phyloP scores from a whole-genome alignment of 2,888 invertebrate species.

The Oligia strigilis region DNA sequence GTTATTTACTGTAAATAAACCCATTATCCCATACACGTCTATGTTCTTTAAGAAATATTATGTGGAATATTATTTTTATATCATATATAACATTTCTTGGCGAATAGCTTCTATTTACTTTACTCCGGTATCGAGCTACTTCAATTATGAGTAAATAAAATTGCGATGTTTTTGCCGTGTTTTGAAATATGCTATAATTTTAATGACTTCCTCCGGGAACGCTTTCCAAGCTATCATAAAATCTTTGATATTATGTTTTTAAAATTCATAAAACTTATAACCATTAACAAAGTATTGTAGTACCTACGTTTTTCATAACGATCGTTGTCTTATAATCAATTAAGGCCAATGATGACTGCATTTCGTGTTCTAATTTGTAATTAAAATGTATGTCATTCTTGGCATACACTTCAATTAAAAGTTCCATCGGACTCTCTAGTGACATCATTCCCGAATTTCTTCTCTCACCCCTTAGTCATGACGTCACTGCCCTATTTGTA shows the following conservation, averaged over 20 bases:
- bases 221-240: constrained; percentile 3
- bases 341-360: constrained; percentile 61
- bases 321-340: constrained; percentile 50
- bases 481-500: constrained; percentile 49
- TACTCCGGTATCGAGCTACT: constrained; percentile 38
- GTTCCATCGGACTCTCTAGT: constrained; percentile 19
- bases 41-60: constrained; percentile 11
- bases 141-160: constrained; percentile 30
- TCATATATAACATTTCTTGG: constrained; percentile 20
- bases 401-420: constrained; percentile 51
- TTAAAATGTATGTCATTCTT: constrained; percentile 57
- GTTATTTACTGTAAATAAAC: constrained; percentile 46
- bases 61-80: constrained; percentile 35
- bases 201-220: constrained; percentile 46
- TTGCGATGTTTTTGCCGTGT: constrained; percentile 32
- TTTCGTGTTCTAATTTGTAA: constrained; percentile 41
- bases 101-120: constrained; percentile 19
- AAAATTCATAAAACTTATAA: constrained; percentile 12
- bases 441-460: constrained; percentile 52
- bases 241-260: background rate
- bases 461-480: constrained; percentile 35
- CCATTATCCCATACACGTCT: constrained; percentile 53
- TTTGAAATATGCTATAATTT: constrained; percentile 33
- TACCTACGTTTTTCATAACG: constrained; percentile 13
- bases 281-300: constrained; percentile 6